phyloP scores from a whole-genome alignment of 2,888 invertebrate species.

The Sipunculus nudus region DNA sequence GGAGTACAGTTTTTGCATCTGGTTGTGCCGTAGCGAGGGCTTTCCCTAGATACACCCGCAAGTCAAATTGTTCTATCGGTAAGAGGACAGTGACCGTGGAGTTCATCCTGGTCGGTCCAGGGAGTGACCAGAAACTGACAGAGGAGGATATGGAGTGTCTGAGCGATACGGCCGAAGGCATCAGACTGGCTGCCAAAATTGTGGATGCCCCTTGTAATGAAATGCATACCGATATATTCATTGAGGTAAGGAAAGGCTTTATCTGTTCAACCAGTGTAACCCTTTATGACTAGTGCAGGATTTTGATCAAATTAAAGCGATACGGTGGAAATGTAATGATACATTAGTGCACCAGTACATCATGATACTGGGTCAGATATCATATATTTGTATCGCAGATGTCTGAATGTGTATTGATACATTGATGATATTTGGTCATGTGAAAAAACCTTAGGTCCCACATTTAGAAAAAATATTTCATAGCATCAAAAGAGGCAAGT shows the following conservation, averaged over 20 bases:
- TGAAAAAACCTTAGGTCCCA: too few species aligned
- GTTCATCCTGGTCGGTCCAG: slow-evolving; percentile 72
- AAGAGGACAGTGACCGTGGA: slow-evolving; percentile 55
- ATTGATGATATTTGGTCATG: too few species aligned
- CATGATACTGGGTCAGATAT: too few species aligned
- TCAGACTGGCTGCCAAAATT: slow-evolving; percentile 80
- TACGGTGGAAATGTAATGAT: too few species aligned
- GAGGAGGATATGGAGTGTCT: slow-evolving; percentile 61
- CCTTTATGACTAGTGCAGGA: too few species aligned
- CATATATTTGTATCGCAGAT: too few species aligned
- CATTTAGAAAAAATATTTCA: too few species aligned
- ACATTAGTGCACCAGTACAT: too few species aligned
- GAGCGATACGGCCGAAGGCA: slow-evolving; percentile 56
- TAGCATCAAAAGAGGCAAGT: too few species aligned
- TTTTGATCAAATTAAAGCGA: too few species aligned
- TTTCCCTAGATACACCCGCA: slow-evolving; percentile 78
- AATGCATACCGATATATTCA: slow-evolving; percentile 83
- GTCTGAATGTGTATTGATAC: too few species aligned
- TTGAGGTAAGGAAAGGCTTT: slow-evolving; percentile 71
- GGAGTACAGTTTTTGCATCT: slow-evolving; percentile 79
- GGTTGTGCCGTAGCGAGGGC: slow-evolving; percentile 84
- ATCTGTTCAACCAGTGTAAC: slow-evolving; percentile 11
- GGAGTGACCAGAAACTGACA: slow-evolving; percentile 58
- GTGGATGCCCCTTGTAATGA: slow-evolving; percentile 87
- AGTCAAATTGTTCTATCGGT: slow-evolving; percentile 59